Percentiles rank a stretch among this genome's conserved stretches.
Evolutionary conservation across 2,888 invertebrate genomes (phyloP).

Genomic region (Diadromus collaris): DNA sequence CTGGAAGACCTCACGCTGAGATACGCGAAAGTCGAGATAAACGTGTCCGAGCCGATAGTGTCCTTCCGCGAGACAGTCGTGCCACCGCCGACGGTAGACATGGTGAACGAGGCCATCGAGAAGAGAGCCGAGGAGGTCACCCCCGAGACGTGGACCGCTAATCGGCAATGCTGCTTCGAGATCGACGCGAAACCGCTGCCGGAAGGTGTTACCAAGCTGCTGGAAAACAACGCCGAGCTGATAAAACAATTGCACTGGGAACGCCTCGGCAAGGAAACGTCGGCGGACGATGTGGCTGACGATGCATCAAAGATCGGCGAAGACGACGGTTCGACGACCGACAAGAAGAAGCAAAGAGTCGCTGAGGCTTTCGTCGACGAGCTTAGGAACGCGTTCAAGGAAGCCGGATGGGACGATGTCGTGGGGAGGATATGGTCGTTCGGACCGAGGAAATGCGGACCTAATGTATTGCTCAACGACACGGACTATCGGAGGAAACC

Average conservation of each 20-base stretch:
- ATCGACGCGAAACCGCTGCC: conserved; percentile 91
- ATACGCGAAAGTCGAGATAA: conserved; percentile 93
- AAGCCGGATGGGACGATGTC: conserved; percentile 81
- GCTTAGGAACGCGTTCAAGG: conserved; percentile 83
- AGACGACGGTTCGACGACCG: conserved; percentile 66
- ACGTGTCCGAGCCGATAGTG: conserved; percentile 97
- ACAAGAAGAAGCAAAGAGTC: conserved; percentile 72
- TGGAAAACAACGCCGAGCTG: conserved; percentile 87
- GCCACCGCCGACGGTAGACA: conserved; percentile 89
- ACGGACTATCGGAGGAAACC: conserved; percentile 85
- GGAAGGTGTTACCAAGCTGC: conserved; percentile 84
- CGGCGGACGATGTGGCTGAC: conserved; percentile 29
- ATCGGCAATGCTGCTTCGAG: conserved; percentile 87
- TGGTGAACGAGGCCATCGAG: conserved; percentile 92
- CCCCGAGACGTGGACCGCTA: conserved; percentile 83
- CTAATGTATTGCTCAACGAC: conserved; percentile 94
- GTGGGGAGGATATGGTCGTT: conserved; percentile 93
- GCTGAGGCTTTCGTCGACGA: conserved; percentile 81
- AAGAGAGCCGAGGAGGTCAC: conserved; percentile 81
- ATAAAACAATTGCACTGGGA: conserved; percentile 84
- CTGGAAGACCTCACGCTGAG: conserved; percentile 93
- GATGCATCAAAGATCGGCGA: conserved; percentile 50
- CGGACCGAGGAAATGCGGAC: conserved; percentile 93
- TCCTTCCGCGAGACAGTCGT: conserved; percentile 97
- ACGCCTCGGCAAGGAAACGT: conserved; percentile 60